These are phyloP conservation scores for Pangasianodon hypophthalmus DNA, from an alignment of 2,113 vertebrate genomes.

Conservation along the genomic window DNA sequence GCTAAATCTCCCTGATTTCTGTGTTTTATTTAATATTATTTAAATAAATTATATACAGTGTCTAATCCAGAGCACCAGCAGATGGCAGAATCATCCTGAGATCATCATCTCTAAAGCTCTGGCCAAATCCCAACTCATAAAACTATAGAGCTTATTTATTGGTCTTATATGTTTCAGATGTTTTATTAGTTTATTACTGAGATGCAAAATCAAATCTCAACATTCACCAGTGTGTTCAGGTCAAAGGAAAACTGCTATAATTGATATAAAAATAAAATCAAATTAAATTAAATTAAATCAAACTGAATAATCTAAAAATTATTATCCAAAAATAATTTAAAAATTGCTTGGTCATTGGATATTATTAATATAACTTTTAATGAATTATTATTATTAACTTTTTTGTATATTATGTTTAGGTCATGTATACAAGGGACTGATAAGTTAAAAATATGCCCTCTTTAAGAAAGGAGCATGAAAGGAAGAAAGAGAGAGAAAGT, in stretches of 20 bases:
- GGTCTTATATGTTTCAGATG: neutral
- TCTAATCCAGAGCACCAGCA: slow-evolving; percentile 37
- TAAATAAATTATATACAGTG: neutral
- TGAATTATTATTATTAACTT: too few relatives aligned
- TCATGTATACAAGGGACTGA: neutral
- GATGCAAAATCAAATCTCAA: neutral
- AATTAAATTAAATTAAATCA: too few relatives aligned
- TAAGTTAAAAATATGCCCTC: neutral
- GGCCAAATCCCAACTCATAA: slow-evolving; percentile 5
- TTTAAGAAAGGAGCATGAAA: neutral
- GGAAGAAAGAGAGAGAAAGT: neutral
- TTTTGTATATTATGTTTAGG: neutral
- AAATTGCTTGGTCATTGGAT: too few relatives aligned
- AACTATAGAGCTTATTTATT: neutral
- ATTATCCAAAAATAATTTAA: too few relatives aligned
- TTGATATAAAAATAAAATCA: too few relatives aligned
- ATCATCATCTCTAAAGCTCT: neutral
- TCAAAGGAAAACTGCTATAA: neutral
- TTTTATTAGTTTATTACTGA: neutral
- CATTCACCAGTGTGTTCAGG: neutral
- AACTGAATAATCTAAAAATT: too few relatives aligned
- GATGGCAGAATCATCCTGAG: slow-evolving; percentile 52
- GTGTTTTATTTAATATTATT: neutral
- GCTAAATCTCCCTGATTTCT: neutral
- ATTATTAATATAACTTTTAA: too few relatives aligned